Evolutionary conservation across 2,113 vertebrate species (phyloP).

Genomic region (Mesocricetus auratus): DNA sequence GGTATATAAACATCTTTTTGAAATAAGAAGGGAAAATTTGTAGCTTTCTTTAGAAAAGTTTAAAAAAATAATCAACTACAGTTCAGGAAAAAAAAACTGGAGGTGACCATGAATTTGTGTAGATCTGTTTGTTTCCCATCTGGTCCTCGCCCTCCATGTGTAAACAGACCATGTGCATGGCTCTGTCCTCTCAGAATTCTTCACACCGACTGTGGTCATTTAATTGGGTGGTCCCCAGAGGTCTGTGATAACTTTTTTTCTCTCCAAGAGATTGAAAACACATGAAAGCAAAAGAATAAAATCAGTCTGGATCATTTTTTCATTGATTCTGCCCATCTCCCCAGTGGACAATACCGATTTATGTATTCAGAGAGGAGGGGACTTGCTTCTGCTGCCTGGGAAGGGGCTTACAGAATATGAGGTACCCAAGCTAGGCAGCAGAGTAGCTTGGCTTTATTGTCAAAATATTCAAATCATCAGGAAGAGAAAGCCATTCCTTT

Average conservation of each 20-base stretch:
- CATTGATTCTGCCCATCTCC: slow-evolving; percentile 34
- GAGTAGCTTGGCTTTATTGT: slow-evolving; percentile 76
- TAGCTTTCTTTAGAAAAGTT: slow-evolving; percentile 28
- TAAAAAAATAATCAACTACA: not conserved
- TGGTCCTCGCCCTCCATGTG: slow-evolving; percentile 36
- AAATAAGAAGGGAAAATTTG: slow-evolving; percentile 28
- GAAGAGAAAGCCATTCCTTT: slow-evolving; percentile 72
- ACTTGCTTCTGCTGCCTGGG: slow-evolving; percentile 11
- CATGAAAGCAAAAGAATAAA: slow-evolving; percentile 60
- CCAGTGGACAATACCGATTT: slow-evolving; percentile 38
- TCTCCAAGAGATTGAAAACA: slow-evolving; percentile 51
- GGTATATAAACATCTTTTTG: slow-evolving; percentile 38
- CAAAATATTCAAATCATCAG: slow-evolving; percentile 81
- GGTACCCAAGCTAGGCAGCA: slow-evolving; percentile 57
- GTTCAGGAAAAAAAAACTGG: not conserved
- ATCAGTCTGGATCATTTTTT: slow-evolving; percentile 49
- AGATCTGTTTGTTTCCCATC: slow-evolving; percentile 41
- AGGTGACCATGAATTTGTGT: slow-evolving; percentile 16
- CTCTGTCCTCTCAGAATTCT: slow-evolving; percentile 17
- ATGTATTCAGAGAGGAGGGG: slow-evolving; percentile 16
- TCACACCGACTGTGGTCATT: not conserved
- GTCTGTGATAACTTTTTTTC: slow-evolving; percentile 3
- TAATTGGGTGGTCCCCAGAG: slow-evolving; percentile 57
- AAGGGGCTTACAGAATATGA: not conserved
- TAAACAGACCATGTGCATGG: slow-evolving; percentile 47